These are phyloP conservation scores for Drosophila hamatofila DNA, from an alignment of 2,888 invertebrate species.

Conservation along the genomic window DNA sequence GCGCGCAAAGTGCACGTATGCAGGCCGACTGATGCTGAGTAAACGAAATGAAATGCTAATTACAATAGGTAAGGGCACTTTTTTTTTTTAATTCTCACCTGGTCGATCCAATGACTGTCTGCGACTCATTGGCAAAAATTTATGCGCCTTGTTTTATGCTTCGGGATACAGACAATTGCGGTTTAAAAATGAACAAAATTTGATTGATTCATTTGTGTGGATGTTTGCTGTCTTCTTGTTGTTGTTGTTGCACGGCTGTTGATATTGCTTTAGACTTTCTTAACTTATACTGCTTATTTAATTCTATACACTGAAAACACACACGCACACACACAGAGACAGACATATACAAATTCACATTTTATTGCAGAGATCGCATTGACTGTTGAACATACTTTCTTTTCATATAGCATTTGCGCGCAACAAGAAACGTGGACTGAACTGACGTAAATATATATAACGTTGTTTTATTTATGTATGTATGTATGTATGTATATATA, in stretches of 20 bases:
- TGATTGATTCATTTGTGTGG: slow-evolving; percentile 74
- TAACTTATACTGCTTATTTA: slow-evolving; percentile 59
- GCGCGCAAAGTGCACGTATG: slow-evolving; percentile 77
- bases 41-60: slow-evolving; percentile 62
- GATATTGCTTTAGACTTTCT: slow-evolving; percentile 64
- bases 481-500: slow-evolving; percentile 13
- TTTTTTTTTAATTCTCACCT: slow-evolving; percentile 67
- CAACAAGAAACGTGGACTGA: slow-evolving; percentile 45
- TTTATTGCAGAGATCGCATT: slow-evolving; percentile 38
- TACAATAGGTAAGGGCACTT: slow-evolving; percentile 59
- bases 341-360: slow-evolving; percentile 39
- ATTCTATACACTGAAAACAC: slow-evolving; percentile 69
- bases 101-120: slow-evolving; percentile 83
- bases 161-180: slow-evolving; percentile 68
- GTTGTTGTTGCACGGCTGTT: slow-evolving; percentile 37
- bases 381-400: slow-evolving; percentile 62
- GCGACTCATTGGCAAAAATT: slow-evolving; percentile 82
- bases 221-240: slow-evolving; percentile 25
- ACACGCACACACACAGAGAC: slow-evolving; percentile 51
- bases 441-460: slow-evolving; percentile 48
- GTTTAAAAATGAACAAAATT: slow-evolving; percentile 62
- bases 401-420: slow-evolving; percentile 55
- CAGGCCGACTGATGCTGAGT: slow-evolving; percentile 64
- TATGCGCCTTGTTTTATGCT: slow-evolving; percentile 69
- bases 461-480: slow-evolving; percentile 33